Base-by-base conservation (phyloP, 1,140 invertebrate genomes). In the Aphaenogaster rudis region DNA sequence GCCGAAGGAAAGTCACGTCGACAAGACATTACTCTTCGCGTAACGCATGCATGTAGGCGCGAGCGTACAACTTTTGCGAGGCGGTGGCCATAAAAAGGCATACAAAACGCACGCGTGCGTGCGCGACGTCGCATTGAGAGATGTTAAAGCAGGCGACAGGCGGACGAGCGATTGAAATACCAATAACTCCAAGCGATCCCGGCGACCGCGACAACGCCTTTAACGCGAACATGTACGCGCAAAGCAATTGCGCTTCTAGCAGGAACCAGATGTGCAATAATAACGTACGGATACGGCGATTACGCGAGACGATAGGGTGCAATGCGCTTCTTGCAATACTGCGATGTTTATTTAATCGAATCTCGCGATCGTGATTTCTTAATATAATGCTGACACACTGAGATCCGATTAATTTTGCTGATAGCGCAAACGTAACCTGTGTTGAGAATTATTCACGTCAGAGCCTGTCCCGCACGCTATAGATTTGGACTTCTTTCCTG, bases 81-180 rank as follows among this genome's bases (percentile, higher is more conserved):
- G 45, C 72, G 28, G 50, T 50, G 39, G 28, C 72, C 74, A 80
- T 69, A 86, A 86, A 86, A 86, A 86, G 84, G 48, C 76, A 79
- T 63, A 59, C 76, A 80, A 86, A 79, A 86, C 61, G 28, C 48
- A 36, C 28, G 28, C 42, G 54, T 77, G 82, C 63, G 39, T 78
- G 63, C 39, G 59, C 17, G 59, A 67, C n/a, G 52, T 86, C n/a
- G 59, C 61, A 66, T 45, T 42, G 64, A 42, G 15, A 21, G 50
- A 71, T 42, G 50, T 57, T 69, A 36, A 81, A 57, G 15, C 36
- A 6, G 33, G 36, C 50, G 33, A 67, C 45, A 21, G 45, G 45
- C 42, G 36, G 28, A 28, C 61, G 48, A 17, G 28, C 13, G 52
- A 57, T 81, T 45, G 78, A 69, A 33, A 71, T 71, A 39, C 45